Evolutionary conservation across 2,113 vertebrate genomes (phyloP), one percentile per base, ranked within the genome.

Genomic region (Rostratula benghalensis): DNA sequence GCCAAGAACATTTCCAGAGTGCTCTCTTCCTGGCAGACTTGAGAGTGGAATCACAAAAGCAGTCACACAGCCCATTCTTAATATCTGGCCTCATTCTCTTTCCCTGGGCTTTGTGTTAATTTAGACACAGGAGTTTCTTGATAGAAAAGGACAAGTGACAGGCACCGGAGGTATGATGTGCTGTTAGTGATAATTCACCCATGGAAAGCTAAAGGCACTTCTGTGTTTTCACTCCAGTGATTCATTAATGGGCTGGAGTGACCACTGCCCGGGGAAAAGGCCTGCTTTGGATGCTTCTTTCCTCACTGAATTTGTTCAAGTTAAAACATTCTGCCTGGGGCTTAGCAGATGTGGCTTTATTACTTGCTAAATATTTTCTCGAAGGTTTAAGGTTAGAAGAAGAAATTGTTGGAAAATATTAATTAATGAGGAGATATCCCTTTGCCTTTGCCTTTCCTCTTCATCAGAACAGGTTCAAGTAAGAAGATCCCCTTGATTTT

Each of bases 91-190:
- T 48, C 0, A 0, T 77, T 88, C 80, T 4, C 68, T 87, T 81
- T 90, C 64, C 24, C 64, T 71, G 73, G 73, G 68, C 86, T 57
- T 87, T 77, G 16, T 74, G 31, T 89, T 84, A 46, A 39, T 89
- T 93, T 91, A 74, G 33, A 68, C 43, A 17, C 27, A 28, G 48
- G 69, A 71, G 41, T 76, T 92, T 80, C 33, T 12, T 82, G 57
- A 68, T 84, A 71, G 77, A 61, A 92, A 70, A 70, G 93, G 93
- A 93, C 91, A 95, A 33, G 56, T 43, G 37, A 45, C 41, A 76
- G 30, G 59, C 0, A 6, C 80, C 75, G 77, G 73, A 71, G 69
- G 35, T 93, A 7, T 54, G 31, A 39, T 84, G 48, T 75, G 54
- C 56, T 69, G 43, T 57, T 75, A 0, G 0, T 53, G 39, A 13